Percentiles rank a stretch among this genome's conserved stretches.
phyloP scores from a whole-genome alignment of 2,888 invertebrate species.

The Thereva nobilitata region DNA sequence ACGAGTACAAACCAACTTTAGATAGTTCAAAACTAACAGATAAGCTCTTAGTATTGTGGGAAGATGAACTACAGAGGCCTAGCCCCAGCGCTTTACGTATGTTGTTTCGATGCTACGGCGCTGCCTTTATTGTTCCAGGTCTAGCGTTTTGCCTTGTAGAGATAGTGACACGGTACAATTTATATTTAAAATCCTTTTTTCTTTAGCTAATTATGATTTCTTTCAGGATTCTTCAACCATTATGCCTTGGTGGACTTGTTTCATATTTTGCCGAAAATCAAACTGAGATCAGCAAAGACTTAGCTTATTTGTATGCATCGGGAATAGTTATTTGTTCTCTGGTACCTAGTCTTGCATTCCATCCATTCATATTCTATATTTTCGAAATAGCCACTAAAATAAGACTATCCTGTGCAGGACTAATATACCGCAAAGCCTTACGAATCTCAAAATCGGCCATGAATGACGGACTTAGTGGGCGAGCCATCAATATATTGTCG shows the following conservation, averaged over 20 bases:
- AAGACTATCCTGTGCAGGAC: constrained; percentile 70
- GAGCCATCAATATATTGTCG: constrained; percentile 86
- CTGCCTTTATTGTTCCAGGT: constrained; percentile 51
- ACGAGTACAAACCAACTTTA: constrained; percentile 61
- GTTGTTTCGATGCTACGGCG: constrained; percentile 58
- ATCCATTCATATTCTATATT: constrained; percentile 74
- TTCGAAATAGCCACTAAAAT: constrained; percentile 72
- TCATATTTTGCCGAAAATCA: constrained; percentile 65
- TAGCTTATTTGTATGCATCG: constrained; percentile 70
- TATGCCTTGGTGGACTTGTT: constrained; percentile 70
- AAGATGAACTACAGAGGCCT: constrained; percentile 51
- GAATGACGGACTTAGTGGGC: constrained; percentile 78
- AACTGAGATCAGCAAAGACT: constrained; percentile 58
- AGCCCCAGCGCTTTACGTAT: constrained; percentile 59
- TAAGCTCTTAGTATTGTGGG: constrained; percentile 57
- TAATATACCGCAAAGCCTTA: constrained; percentile 72
- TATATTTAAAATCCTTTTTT: constrained; percentile 7
- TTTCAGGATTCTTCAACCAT: constrained; percentile 66
- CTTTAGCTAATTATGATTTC: constrained; percentile 33
- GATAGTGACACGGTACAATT: constrained; percentile 50
- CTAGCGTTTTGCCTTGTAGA: constrained; percentile 51
- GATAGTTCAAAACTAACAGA: constrained; percentile 60
- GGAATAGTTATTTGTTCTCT: constrained; percentile 66
- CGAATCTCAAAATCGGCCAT: constrained; percentile 79
- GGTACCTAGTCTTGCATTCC: constrained; percentile 65